phyloP scores from a whole-genome alignment of 1,140 invertebrate species.

The Bombus cullumanus region DNA sequence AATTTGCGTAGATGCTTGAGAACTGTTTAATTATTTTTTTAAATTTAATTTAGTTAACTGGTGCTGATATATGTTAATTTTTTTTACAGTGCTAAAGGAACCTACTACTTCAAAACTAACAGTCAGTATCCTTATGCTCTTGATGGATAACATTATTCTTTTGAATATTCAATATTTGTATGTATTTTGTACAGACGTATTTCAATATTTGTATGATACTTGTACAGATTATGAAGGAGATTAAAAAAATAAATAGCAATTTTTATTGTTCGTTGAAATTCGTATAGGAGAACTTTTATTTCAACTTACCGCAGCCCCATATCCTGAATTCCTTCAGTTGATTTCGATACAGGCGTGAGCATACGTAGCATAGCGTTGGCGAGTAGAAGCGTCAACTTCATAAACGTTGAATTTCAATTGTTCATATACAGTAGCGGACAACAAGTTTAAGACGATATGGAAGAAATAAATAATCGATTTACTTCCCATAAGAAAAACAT shows the following conservation, averaged over 20 bases:
- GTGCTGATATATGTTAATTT: neutral
- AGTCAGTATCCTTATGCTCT: conserved; percentile 33
- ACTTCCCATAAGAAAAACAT: too few relatives aligned
- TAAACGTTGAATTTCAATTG: conserved; percentile 98
- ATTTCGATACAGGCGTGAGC: conserved; percentile 98
- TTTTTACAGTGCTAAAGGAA: conserved; percentile 31
- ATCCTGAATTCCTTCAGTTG: conserved; percentile 94
- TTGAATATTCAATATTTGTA: too few relatives aligned
- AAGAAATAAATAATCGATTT: too few relatives aligned
- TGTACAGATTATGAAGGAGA: fast-evolving
- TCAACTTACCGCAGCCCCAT: conserved; percentile 93
- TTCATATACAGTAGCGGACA: conserved; percentile 96
- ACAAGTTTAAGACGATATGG: conserved; percentile 85
- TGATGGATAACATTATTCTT: neutral
- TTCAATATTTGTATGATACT: neutral
- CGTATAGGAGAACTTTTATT: neutral
- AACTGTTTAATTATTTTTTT: too few relatives aligned
- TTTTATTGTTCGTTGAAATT: neutral
- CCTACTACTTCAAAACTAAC: conserved; percentile 19
- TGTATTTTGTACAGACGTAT: too few relatives aligned
- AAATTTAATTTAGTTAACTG: neutral
- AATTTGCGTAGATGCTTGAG: too few relatives aligned
- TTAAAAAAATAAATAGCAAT: neutral
- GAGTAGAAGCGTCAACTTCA: conserved; percentile 99
- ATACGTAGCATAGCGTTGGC: conserved; percentile 92